Evolutionary conservation across 2,888 invertebrate genomes (phyloP).

Genomic region (Rhorus exstirpatorius): DNA sequence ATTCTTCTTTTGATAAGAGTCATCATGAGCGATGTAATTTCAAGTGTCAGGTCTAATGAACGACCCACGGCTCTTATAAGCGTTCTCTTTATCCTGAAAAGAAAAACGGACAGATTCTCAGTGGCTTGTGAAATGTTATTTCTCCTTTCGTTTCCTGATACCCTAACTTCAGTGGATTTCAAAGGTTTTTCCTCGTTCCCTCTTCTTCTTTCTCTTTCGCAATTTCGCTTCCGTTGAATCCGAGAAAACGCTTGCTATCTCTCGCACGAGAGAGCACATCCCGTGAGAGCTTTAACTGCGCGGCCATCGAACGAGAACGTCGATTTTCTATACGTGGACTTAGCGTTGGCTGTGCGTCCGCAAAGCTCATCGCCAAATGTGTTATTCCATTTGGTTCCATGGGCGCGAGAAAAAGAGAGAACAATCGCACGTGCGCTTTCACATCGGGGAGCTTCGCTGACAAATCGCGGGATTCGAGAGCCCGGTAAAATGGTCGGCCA

Average conservation of each 20-base stretch:
- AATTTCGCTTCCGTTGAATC: slow-evolving; percentile 22
- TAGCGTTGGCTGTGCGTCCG: not conserved
- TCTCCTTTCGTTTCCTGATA: slow-evolving; percentile 32
- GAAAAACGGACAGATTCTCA: slow-evolving; percentile 5
- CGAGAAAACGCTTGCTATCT: slow-evolving; percentile 1
- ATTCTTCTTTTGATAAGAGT: slow-evolving; percentile 1
- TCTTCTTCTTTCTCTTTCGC: not conserved
- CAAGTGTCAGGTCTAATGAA: slow-evolving; percentile 41
- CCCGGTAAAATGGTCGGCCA: slow-evolving; percentile 56
- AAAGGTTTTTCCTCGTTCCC: slow-evolving; percentile 3
- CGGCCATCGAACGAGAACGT: slow-evolving; percentile 37
- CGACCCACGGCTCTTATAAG: not conserved
- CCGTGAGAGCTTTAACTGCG: not conserved
- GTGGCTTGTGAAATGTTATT: slow-evolving; percentile 44
- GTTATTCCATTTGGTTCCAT: slow-evolving; percentile 37
- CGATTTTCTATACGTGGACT: slow-evolving; percentile 47
- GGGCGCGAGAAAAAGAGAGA: slow-evolving; percentile 12
- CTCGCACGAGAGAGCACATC: slow-evolving; percentile 34
- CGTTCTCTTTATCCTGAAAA: slow-evolving; percentile 1
- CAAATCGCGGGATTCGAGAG: slow-evolving; percentile 44
- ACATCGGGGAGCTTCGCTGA: slow-evolving; percentile 31
- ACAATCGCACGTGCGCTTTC: not conserved
- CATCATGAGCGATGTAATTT: slow-evolving; percentile 49
- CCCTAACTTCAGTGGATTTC: slow-evolving; percentile 18
- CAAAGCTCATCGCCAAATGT: slow-evolving; percentile 24